Base-by-base conservation (phyloP, 2,113 vertebrate species). In the Hemiprocne comata region DNA sequence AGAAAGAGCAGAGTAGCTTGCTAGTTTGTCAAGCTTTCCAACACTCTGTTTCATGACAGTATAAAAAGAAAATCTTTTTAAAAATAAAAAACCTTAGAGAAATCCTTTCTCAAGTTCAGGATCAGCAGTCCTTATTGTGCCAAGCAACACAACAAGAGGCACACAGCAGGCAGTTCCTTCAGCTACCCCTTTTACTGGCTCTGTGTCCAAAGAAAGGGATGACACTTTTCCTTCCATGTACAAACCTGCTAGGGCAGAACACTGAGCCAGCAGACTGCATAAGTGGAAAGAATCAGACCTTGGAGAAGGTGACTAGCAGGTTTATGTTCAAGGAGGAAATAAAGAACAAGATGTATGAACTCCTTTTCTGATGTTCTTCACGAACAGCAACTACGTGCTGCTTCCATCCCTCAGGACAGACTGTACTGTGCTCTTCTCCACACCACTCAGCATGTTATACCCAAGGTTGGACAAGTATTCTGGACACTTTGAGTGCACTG, bases 371-470 rank as follows among this genome's bases (percentile, higher is more conserved):
- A 13, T 13, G 69, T 48, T 42, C 34, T 65, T 34, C 23, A 1
- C 0, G 31, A 77, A 31, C 2, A 11, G 71, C 77, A 65, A 46
- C 76, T 28, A 4, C 4, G 40, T 90, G 92, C 60, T 42, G 71
- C 58, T 91, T 24, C 73, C 33, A 25, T 19, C 29, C 14, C 25
- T 66, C 36, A 51, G 96, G 23, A 87, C 18, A 0, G 78, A 67
- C 91, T 94, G 69, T 78, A 89, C 91, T 20, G 6, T 85, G 51
- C 91, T 97, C 97, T 94, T 87, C 95, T 85, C 48, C 51, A 25
- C 36, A 0, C 71, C 26, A 11, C 72, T 78, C 72, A n/a, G 58
- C 13, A n/a, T 69, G 72, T 81, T 51, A 60, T 44, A 66, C 33
- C 76, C 80, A 86, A 87, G 92, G 91, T 60, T 90, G 54, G 75